Evolutionary conservation across 2,888 invertebrate species (phyloP).

Genomic region (Oithona nana): DNA sequence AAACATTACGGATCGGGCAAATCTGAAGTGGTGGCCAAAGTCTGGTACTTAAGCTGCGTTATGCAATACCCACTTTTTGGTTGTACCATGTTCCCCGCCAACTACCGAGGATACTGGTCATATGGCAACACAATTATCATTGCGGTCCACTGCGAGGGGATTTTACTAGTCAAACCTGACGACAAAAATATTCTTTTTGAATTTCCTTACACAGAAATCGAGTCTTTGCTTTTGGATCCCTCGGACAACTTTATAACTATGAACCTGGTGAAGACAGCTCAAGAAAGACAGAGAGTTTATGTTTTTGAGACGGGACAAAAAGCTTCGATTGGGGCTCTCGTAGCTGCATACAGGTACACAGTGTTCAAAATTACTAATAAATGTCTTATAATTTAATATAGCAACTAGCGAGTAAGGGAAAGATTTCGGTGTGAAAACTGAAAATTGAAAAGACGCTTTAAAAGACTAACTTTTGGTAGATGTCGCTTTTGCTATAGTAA

Average conservation of each 20-base stretch:
- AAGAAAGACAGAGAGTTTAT: slow-evolving; percentile 60
- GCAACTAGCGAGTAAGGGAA: too few relatives aligned
- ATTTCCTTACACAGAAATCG: slow-evolving; percentile 72
- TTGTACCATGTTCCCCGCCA: slow-evolving; percentile 66
- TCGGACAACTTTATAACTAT: slow-evolving; percentile 80
- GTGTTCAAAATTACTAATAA: too few relatives aligned
- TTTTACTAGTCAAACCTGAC: slow-evolving; percentile 71
- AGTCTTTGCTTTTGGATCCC: slow-evolving; percentile 72
- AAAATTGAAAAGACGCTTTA: too few relatives aligned
- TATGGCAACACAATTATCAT: slow-evolving; percentile 53
- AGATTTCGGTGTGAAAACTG: too few relatives aligned
- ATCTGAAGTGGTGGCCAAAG: slow-evolving; percentile 74
- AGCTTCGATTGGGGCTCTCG: slow-evolving; percentile 73
- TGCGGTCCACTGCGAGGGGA: slow-evolving; percentile 74
- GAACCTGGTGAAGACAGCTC: slow-evolving; percentile 47
- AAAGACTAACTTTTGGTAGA: too few relatives aligned
- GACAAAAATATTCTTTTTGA: slow-evolving; percentile 63
- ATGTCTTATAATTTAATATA: too few relatives aligned
- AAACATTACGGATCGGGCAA: slow-evolving; percentile 79
- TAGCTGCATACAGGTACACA: slow-evolving; percentile 83
- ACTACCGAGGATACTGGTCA: slow-evolving; percentile 82
- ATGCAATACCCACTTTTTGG: slow-evolving; percentile 90
- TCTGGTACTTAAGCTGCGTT: slow-evolving; percentile 77
- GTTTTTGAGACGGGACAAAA: slow-evolving; percentile 78
- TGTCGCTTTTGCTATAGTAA: too few relatives aligned